These are phyloP conservation scores for Monopis laevigella DNA, from an alignment of 2,888 invertebrate genomes.

Conservation along the genomic window DNA sequence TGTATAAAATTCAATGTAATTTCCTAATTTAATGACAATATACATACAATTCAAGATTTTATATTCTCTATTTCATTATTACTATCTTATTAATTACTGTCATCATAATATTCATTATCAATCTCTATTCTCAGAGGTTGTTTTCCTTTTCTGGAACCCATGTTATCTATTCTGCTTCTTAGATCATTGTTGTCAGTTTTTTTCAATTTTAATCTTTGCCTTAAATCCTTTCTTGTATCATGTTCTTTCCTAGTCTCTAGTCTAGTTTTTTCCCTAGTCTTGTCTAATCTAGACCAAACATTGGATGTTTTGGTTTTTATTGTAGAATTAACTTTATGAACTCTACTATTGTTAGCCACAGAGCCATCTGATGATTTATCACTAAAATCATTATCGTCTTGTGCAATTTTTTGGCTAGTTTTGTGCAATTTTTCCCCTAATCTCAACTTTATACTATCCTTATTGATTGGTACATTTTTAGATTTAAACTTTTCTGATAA, in stretches of 20 bases:
- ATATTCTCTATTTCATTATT: too few species aligned
- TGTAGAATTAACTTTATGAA: slow-evolving; percentile 42
- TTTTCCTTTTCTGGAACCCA: slow-evolving; percentile 10
- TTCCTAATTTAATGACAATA: too few species aligned
- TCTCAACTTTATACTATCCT: slow-evolving; percentile 35
- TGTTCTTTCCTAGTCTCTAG: slow-evolving; percentile 26
- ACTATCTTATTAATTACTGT: not conserved
- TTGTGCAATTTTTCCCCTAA: slow-evolving; percentile 39
- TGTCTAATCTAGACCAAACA: slow-evolving; percentile 68
- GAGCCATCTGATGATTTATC: slow-evolving; percentile 32
- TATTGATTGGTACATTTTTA: slow-evolving; percentile 20
- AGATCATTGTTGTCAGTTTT: slow-evolving; percentile 30
- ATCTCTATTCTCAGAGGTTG: slow-evolving; percentile 45
- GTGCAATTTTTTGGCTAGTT: slow-evolving; percentile 1
- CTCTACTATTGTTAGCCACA: slow-evolving; percentile 48
- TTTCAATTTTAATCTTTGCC: slow-evolving; percentile 42
- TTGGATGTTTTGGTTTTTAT: slow-evolving; percentile 41
- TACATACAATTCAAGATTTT: too few species aligned
- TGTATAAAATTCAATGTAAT: not conserved
- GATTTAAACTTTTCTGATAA: slow-evolving; percentile 50
- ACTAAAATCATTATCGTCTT: slow-evolving; percentile 28
- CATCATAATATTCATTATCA: slow-evolving; percentile 41
- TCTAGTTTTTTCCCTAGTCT: slow-evolving; percentile 26
- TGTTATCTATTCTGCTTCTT: slow-evolving; percentile 32
- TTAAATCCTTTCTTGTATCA: slow-evolving; percentile 36